Evolutionary conservation across 2,113 vertebrate genomes (phyloP), one percentile per base, ranked within the genome.

Genomic region (Oryzias curvinotus): DNA sequence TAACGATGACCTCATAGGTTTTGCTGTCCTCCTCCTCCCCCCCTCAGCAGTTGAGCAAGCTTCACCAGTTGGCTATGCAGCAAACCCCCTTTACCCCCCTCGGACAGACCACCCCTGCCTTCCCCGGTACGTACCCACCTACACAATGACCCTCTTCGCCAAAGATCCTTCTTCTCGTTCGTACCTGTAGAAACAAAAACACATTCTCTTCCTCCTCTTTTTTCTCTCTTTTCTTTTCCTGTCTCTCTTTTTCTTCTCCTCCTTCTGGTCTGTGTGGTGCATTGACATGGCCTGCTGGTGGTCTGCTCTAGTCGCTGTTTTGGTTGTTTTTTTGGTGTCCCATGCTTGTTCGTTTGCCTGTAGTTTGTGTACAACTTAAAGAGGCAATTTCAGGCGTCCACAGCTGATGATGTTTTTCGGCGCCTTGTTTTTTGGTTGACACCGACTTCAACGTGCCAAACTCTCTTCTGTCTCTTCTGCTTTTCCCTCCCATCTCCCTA

Each of bases 41-140:
- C 96, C 94, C 85, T 94, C 94, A 98, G 96, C 96, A 98, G 96
- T 94, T 98, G 96, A 98, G 95, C 95, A 98, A 98, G 96, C 96
- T 98, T 93, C 96, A 98, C 95, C 96, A 98, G 96, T 92, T 98
- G 96, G 96, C 96, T 96, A 96, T 98, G 95, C 96, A 98, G 96
- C 96, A 98, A 97, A 95, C 95, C 95, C 96, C 96, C 89, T 98
- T 98, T 97, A 96, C 96, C 95, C 95, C 96, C 92, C 96, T 98
- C 81, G 96, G 96, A 98, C 96, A 98, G 96, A 98, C 96, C 95
- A 97, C 95, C 96, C 96, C 96, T 92, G 96, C 95, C 95, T 98
- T 98, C 95, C 96, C 96, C 93, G 96, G 96, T 98, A 98, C 95
- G 96, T 98, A 98, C 96, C 96, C 95, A 86, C 89, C 87, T 88